Evolutionary conservation across 1,140 invertebrate species (phyloP), one percentile per base, ranked within the genome.

Genomic region (Macrosteles quadrilineatus): DNA sequence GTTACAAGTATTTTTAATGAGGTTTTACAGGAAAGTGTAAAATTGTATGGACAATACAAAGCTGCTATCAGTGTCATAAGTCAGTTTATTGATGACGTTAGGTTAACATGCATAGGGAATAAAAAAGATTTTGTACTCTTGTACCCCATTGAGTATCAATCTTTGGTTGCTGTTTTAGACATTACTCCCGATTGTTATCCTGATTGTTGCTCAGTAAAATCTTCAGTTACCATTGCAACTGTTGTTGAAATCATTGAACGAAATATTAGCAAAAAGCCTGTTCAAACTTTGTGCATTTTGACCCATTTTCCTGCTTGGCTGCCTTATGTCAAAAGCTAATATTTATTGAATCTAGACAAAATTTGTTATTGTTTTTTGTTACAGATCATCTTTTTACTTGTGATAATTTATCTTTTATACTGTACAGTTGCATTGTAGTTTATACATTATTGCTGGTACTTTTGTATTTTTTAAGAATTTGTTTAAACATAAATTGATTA

Each of bases 101-200:
- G n/a, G n/a, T 50, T 50, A 19, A 19, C 4, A 21, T 50, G 47
- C 21, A 50, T 50, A 3, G 47, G 3, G 3, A 50, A 21, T 4
- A 19, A 50, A n/a, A 50, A 21, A 50, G 47, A 50, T 50, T 50
- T 50, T 50, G 47, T 50, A 21, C 47, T 50, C n/a, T 21, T 50
- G 14, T 50, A 50, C n/a, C 47, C 47, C 4, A 3, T 21, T 50
- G 47, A 50, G 47, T 21, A 19, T 50, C 47, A 50, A 3, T 19
- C 14, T 19, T 4, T 50, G 3, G 47, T 50, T 11, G 4, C 47
- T 21, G 4, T 50, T 50, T 50, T 50, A 21, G n/a, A 50, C n/a
- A 50, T 50, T 4, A 50, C 4, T 19, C 21, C 47, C 4, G 21
- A 17, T 4, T 19, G 14, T 50, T 50, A 9, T 21, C 47, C 47